Evolutionary conservation across 2,113 vertebrate genomes (phyloP).

Genomic region (Neotoma lepida): DNA sequence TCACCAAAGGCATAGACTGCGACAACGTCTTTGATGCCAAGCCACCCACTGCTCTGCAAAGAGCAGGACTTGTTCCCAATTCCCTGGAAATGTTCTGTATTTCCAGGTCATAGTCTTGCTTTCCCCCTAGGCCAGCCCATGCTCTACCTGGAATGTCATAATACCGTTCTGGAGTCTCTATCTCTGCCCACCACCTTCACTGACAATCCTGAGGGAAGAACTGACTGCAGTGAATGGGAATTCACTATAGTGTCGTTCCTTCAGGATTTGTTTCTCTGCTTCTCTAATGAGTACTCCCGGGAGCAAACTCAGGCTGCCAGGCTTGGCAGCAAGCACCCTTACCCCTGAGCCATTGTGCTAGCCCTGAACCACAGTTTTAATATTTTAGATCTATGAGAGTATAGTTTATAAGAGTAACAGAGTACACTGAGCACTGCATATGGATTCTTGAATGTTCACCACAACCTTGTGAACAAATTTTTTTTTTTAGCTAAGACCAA

Average conservation of each 20-base stretch:
- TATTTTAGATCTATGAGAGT: not conserved
- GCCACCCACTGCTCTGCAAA: not conserved
- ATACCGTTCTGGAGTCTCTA: too few relatives aligned
- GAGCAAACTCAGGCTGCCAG: not conserved
- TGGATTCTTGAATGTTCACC: not conserved
- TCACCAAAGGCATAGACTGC: not conserved
- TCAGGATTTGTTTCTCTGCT: not conserved
- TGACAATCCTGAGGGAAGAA: not conserved
- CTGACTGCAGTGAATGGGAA: not conserved
- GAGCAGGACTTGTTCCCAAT: accelerated
- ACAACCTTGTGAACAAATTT: not conserved
- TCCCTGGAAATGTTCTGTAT: not conserved
- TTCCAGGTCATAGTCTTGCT: not conserved
- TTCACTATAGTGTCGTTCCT: not conserved
- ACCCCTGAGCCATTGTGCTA: not conserved
- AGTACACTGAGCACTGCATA: too few relatives aligned
- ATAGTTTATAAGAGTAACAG: not conserved
- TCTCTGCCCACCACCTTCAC: not conserved
- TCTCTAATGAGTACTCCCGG: not conserved
- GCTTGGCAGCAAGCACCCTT: not conserved
- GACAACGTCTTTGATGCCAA: not conserved
- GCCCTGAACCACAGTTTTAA: not conserved
- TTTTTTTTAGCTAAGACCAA: not conserved
- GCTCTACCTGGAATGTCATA: too few relatives aligned
- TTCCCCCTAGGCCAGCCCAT: not conserved